These are phyloP conservation scores for Pardosa pseudoannulata DNA, from an alignment of 2,888 invertebrate genomes.

Conservation along the genomic window DNA sequence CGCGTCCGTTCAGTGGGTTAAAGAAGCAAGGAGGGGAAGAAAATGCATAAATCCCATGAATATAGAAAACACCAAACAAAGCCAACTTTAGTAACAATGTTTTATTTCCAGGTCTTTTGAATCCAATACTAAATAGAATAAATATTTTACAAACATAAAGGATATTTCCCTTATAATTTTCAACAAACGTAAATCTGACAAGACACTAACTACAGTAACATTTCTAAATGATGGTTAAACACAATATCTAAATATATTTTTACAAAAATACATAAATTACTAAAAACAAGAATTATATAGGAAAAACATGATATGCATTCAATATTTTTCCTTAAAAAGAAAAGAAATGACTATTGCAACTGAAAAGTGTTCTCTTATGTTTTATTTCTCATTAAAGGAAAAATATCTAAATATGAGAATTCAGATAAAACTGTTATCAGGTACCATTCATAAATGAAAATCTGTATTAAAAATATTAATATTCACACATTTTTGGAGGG, in stretches of 20 bases:
- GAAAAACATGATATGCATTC: slow-evolving; percentile 5
- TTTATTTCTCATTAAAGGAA: not conserved
- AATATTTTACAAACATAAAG: not conserved
- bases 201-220: not conserved
- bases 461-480: no score
- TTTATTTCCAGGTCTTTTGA: not conserved
- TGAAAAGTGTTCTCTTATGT: not conserved
- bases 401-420: no score
- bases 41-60: no score
- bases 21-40: no score
- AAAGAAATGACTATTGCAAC: not conserved
- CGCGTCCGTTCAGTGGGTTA: no score
- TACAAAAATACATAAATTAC: slow-evolving; percentile 13
- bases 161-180: not conserved
- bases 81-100: not conserved
- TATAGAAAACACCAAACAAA: no score
- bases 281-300: not conserved
- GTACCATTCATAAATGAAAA: no score
- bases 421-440: no score
- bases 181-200: not conserved
- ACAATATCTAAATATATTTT: slow-evolving; percentile 4
- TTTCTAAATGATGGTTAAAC: not conserved
- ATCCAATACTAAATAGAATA: slow-evolving; percentile 3
- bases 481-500: no score
- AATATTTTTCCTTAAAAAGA: not conserved